These are phyloP conservation scores for Pelodytes ibericus DNA, from an alignment of 2,797 vertebrate species.

Conservation along the genomic window DNA sequence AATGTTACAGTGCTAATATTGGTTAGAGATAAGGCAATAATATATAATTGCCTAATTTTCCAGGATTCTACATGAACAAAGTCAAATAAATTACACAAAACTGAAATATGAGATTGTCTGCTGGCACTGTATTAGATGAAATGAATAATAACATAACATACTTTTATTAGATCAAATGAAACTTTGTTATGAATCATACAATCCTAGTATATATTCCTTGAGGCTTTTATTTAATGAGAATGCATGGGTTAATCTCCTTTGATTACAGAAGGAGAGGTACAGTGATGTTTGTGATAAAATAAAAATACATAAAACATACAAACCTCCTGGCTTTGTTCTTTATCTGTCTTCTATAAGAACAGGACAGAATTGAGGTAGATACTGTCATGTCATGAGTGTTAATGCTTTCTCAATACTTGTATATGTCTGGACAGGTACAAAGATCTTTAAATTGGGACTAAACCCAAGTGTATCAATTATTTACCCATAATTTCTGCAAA, in stretches of 20 bases:
- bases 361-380: no score
- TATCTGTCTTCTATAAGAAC: no score
- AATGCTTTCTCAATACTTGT: no score
- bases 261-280: background rate
- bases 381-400: no score
- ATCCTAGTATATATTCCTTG: background rate
- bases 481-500: no score
- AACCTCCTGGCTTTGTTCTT: background rate
- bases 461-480: no score
- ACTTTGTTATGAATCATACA: slow-evolving; percentile 23
- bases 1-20: background rate
- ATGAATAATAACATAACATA: slow-evolving; percentile 16
- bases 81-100: slow-evolving; percentile 9
- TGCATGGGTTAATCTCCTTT: background rate
- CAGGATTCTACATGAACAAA: background rate
- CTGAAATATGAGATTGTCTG: slow-evolving; percentile 6
- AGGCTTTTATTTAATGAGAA: slow-evolving; percentile 27
- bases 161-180: slow-evolving; percentile 39
- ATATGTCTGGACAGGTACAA: no score
- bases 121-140: slow-evolving; percentile 14
- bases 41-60: background rate
- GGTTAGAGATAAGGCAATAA: background rate
- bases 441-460: no score
- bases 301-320: background rate
- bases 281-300: background rate